A percentile compares a stretch with the other conserved stretches of the same genome.
Conservation (phyloP, 30 jellyfish, hydroid and myxozoan genomes). For the Pelagia noctiluca region DNA sequence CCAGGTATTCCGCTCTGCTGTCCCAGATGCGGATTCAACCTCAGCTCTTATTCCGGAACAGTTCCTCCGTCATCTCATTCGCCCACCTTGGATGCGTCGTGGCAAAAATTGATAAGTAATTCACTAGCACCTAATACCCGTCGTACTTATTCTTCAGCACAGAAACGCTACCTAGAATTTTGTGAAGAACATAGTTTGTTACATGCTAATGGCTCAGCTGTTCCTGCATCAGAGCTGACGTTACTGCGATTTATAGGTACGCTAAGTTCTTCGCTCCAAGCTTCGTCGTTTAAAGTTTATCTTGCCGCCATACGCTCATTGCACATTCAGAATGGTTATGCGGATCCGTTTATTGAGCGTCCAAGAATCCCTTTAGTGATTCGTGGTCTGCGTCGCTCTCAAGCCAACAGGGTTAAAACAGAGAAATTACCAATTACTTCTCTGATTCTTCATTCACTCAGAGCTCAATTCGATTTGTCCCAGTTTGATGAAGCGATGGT, state of each 20-base stretch:
- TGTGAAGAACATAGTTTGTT: not conserved
- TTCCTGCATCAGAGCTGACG: slow-evolving; percentile 30
- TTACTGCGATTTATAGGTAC: not conserved
- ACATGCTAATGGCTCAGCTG: not conserved
- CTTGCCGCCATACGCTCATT: slow-evolving; percentile 13
- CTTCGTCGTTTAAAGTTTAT: not conserved
- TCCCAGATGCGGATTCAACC: not conserved
- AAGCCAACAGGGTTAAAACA: not conserved
- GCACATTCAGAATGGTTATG: not conserved
- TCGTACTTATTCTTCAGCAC: slow-evolving; percentile 24
- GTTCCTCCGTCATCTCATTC: not conserved
- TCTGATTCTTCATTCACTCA: not conserved
- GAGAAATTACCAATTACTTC: not conserved
- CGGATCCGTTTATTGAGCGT: not conserved
- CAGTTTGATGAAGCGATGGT: too few relatives aligned
- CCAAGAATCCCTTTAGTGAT: not conserved
- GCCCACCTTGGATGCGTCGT: slow-evolving; percentile 10
- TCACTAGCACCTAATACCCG: not conserved
- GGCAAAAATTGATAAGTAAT: slow-evolving; percentile 9
- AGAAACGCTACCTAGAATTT: not conserved
- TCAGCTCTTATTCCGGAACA: not conserved
- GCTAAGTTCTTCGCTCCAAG: not conserved
- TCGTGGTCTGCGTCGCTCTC: slow-evolving; percentile 8
- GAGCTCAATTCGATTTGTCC: too few relatives aligned
- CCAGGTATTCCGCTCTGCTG: slow-evolving; percentile 18